Conservation (phyloP, 2,797 vertebrate genomes). For the Tangara arthus region DNA sequence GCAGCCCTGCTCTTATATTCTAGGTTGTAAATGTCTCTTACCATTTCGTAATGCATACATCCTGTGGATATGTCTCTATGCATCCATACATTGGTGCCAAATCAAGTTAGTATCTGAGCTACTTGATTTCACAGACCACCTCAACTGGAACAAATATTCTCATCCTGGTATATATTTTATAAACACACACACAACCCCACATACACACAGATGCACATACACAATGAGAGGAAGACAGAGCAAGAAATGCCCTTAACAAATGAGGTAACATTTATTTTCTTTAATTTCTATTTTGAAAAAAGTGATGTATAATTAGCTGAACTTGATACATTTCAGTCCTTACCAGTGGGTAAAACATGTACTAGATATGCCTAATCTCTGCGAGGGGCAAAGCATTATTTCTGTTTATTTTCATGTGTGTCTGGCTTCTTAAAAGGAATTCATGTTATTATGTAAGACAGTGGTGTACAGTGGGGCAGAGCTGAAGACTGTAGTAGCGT, state of each 20-base stretch:
- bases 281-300: not conserved
- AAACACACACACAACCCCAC: not conserved
- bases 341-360: not conserved
- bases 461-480: not conserved
- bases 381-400: not conserved
- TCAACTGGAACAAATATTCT: constrained; percentile 60
- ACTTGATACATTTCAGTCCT: not conserved
- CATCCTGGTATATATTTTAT: constrained; percentile 24
- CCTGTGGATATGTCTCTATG: constrained; percentile 66
- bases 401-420: not conserved
- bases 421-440: not conserved
- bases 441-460: constrained; percentile 7
- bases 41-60: constrained; percentile 74
- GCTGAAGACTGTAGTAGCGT: not conserved
- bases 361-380: not conserved
- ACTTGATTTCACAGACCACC: constrained; percentile 70
- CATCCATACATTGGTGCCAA: constrained; percentile 74
- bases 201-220: not conserved
- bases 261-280: not conserved
- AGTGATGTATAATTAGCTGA: not conserved
- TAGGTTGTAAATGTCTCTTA: constrained; percentile 80
- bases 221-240: not conserved
- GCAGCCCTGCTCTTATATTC: constrained; percentile 75
- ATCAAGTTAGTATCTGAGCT: constrained; percentile 69
- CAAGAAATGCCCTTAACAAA: constrained; percentile 12